Conservation (phyloP, 2,888 invertebrate genomes). For the Caenorhabditis sp. region DNA sequence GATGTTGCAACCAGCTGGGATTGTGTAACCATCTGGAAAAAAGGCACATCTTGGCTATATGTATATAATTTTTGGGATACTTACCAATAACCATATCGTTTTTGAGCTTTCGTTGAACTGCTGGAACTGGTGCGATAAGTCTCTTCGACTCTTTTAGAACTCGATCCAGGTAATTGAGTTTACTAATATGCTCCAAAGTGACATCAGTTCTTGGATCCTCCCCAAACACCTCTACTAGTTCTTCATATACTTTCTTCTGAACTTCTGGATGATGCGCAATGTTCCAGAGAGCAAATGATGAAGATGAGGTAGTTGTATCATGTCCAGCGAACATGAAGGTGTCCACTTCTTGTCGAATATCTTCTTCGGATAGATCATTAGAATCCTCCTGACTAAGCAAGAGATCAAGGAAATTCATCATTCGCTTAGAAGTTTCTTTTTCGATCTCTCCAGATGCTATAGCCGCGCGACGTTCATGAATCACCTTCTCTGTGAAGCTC, state of each 20-base stretch:
- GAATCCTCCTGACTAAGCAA: slow-evolving; percentile 72
- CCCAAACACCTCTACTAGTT: slow-evolving; percentile 50
- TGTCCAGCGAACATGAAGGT: slow-evolving; percentile 75
- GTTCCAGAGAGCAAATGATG: slow-evolving; percentile 72
- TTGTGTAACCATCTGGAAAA: slow-evolving; percentile 29
- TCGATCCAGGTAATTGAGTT: slow-evolving; percentile 60
- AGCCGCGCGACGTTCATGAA: slow-evolving; percentile 25
- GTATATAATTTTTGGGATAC: too few species aligned
- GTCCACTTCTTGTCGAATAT: slow-evolving; percentile 72
- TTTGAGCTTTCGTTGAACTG: slow-evolving; percentile 57
- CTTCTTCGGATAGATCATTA: slow-evolving; percentile 71
- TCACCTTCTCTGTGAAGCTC: slow-evolving; percentile 8
- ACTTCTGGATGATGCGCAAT: slow-evolving; percentile 71
- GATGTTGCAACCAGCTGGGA: slow-evolving; percentile 36
- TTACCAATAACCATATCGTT: slow-evolving; percentile 70
- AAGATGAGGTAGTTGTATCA: slow-evolving; percentile 73
- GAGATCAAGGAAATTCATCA: slow-evolving; percentile 73
- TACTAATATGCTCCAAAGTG: slow-evolving; percentile 66
- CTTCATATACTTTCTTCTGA: slow-evolving; percentile 64
- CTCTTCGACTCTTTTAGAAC: slow-evolving; percentile 66
- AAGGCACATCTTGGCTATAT: too few species aligned
- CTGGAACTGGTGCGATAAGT: slow-evolving; percentile 61
- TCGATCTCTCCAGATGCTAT: slow-evolving; percentile 24
- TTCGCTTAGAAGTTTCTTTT: slow-evolving; percentile 31
- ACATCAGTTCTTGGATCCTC: slow-evolving; percentile 51